phyloP scores from a whole-genome alignment of 2,113 vertebrate genomes.

The Antidorcas marsupialis region DNA sequence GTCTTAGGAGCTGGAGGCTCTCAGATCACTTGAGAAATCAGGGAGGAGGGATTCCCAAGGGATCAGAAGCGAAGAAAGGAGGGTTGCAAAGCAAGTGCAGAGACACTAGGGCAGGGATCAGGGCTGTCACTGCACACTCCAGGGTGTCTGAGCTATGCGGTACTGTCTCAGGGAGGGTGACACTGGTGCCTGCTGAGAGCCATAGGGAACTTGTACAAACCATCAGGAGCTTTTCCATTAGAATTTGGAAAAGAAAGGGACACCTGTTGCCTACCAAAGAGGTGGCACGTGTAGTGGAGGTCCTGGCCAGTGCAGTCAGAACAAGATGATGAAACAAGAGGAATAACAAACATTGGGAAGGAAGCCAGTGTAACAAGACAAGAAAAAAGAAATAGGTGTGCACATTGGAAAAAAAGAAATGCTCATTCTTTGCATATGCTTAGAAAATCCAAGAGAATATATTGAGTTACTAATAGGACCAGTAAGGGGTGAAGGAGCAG shows the following conservation, averaged over 20 bases:
- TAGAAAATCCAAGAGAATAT: background rate
- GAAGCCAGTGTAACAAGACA: background rate
- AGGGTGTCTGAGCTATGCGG: background rate
- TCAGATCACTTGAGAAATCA: fast-evolving
- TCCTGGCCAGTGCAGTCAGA: background rate
- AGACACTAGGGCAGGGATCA: background rate
- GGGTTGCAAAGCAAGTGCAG: background rate
- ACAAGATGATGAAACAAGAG: background rate
- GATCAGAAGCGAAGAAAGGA: fast-evolving
- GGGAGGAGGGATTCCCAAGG: background rate
- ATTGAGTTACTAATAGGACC: background rate
- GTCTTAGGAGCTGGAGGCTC: background rate
- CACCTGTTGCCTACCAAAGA: background rate
- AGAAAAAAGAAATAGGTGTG: background rate
- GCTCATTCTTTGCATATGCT: background rate
- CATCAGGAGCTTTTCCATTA: too few species aligned
- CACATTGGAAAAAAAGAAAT: too few species aligned
- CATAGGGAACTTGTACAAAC: background rate
- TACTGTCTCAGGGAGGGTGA: background rate
- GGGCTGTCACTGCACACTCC: background rate
- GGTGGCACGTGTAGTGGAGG: background rate
- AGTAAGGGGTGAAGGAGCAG: background rate
- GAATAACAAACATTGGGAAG: background rate
- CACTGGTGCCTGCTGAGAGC: background rate
- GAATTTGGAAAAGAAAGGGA: background rate